Conservation (phyloP, 2,113 vertebrate species). For the Columbina picui region DNA sequence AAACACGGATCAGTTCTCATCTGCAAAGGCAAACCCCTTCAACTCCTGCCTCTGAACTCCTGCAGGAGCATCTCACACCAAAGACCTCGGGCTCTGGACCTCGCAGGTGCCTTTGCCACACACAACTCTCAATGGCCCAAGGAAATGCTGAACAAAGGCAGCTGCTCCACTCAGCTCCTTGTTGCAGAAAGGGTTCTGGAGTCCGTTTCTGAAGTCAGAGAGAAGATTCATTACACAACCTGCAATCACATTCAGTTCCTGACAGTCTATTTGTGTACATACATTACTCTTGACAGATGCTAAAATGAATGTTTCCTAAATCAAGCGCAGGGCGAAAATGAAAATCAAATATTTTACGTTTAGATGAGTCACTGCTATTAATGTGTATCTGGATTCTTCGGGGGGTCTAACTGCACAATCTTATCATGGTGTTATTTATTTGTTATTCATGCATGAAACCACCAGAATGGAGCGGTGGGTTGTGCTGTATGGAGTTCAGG, state of each 20-base stretch:
- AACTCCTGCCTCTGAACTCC: background rate
- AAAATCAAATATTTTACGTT: background rate
- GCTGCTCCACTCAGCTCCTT: too few relatives aligned
- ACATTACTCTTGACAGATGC: background rate
- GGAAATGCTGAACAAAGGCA: background rate
- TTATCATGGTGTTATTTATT: background rate
- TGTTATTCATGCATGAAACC: background rate
- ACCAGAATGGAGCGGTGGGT: rapidly evolving
- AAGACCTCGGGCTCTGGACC: background rate
- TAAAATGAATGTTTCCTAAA: background rate
- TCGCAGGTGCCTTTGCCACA: background rate
- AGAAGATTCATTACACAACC: background rate
- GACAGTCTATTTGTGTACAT: background rate
- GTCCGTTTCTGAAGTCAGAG: background rate
- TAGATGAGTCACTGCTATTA: background rate
- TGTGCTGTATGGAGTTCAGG: background rate
- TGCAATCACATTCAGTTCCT: background rate
- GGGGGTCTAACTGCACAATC: background rate
- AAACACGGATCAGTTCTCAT: background rate
- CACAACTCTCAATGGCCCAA: rapidly evolving
- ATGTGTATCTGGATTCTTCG: background rate
- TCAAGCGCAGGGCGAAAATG: background rate
- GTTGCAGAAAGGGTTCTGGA: background rate
- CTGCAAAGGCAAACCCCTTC: background rate
- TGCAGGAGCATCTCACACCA: background rate